phyloP scores from a whole-genome alignment of 1,140 invertebrate species.

The Trichonephila clavata region DNA sequence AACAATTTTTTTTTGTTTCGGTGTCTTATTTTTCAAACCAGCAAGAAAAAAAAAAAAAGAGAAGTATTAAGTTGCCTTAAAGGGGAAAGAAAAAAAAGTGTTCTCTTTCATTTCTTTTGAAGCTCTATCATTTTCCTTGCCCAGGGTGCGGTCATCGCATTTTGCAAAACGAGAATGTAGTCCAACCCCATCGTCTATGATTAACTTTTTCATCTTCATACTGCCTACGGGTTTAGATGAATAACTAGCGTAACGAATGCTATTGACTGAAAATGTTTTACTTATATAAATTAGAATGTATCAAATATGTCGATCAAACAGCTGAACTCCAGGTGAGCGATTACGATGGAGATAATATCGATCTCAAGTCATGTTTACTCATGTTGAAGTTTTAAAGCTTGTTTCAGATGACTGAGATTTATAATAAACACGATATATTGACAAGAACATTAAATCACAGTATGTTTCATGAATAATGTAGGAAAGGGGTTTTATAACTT shows the following conservation, averaged over 20 bases:
- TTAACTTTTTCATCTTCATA: constrained; percentile 53
- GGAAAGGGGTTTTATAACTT: background rate
- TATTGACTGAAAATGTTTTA: constrained; percentile 44
- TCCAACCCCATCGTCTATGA: constrained; percentile 36
- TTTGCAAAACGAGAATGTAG: background rate
- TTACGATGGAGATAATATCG: constrained; percentile 15
- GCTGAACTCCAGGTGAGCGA: constrained; percentile 30
- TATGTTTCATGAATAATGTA: constrained; percentile 6
- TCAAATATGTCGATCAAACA: constrained; percentile 58
- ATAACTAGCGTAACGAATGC: constrained; percentile 12
- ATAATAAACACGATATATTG: constrained; percentile 16
- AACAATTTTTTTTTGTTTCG: background rate
- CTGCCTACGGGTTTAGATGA: background rate
- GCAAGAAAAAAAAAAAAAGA: background rate
- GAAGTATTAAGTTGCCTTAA: background rate
- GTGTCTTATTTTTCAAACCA: background rate
- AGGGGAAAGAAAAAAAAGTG: background rate
- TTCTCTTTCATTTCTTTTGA: background rate
- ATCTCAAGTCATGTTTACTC: constrained; percentile 39
- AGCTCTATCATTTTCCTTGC: background rate
- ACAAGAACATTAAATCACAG: background rate
- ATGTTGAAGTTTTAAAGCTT: background rate
- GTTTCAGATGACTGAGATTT: constrained; percentile 19
- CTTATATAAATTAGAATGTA: constrained; percentile 53
- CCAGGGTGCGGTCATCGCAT: background rate